These are phyloP conservation scores for Tetheella fluctuosa DNA, from an alignment of 2,888 invertebrate species.

Conservation along the genomic window DNA sequence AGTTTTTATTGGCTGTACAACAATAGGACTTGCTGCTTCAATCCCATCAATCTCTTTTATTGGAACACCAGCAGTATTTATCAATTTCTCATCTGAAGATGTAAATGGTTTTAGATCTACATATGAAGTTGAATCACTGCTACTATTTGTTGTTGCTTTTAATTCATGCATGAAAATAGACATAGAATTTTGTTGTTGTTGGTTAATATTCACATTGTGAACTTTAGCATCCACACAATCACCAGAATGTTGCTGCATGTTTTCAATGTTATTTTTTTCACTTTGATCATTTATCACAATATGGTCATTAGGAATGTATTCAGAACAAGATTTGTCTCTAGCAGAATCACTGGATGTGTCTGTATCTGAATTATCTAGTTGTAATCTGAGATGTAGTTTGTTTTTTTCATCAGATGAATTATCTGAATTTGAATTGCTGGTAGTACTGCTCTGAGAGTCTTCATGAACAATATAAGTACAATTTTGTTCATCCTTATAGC, in stretches of 20 bases:
- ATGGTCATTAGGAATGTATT: slow-evolving; percentile 74
- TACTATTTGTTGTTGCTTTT: slow-evolving; percentile 58
- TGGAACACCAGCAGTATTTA: slow-evolving; percentile 65
- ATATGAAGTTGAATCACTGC: slow-evolving; percentile 77
- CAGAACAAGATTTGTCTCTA: slow-evolving; percentile 71
- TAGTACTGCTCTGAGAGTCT: slow-evolving; percentile 65
- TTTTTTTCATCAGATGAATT: slow-evolving; percentile 78
- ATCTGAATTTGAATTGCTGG: slow-evolving; percentile 74
- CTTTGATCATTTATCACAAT: slow-evolving; percentile 41
- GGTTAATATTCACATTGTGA: slow-evolving; percentile 22
- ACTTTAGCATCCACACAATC: slow-evolving; percentile 27
- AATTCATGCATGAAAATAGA: slow-evolving; percentile 42
- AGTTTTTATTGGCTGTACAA: slow-evolving; percentile 25
- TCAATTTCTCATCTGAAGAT: slow-evolving; percentile 57
- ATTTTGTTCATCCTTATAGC: slow-evolving; percentile 64
- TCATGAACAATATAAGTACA: slow-evolving; percentile 77
- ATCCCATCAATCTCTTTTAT: slow-evolving; percentile 36
- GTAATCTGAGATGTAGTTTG: slow-evolving; percentile 68
- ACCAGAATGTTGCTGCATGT: slow-evolving; percentile 22
- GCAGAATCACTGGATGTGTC: slow-evolving; percentile 77
- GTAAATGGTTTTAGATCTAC: slow-evolving; percentile 70
- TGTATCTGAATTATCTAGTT: slow-evolving; percentile 75
- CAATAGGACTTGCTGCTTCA: slow-evolving; percentile 19
- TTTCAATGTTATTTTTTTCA: slow-evolving; percentile 14
- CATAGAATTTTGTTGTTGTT: slow-evolving; percentile 17